Conservation (phyloP, 2,888 invertebrate genomes). For the Pandemis cinnamomeana region DNA sequence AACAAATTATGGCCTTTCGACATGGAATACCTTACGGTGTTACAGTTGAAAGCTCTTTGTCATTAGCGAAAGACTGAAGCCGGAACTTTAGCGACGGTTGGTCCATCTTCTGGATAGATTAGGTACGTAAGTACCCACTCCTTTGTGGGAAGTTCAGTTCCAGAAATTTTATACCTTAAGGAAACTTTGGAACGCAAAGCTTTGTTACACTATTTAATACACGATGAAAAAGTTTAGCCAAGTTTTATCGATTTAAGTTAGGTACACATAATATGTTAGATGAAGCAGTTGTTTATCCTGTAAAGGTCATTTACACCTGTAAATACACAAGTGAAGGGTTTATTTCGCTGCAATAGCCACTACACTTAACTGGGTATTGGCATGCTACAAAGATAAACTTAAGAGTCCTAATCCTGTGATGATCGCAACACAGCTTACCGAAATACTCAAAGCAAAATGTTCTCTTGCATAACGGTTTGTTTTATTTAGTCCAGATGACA, state of each 20-base stretch:
- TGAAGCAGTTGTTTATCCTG: neutral
- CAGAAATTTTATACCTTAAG: slow-evolving; percentile 50
- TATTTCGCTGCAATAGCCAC: neutral
- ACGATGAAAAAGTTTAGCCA: neutral
- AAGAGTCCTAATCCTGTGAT: neutral
- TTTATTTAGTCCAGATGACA: too few relatives aligned
- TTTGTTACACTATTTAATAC: neutral
- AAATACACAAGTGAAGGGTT: neutral
- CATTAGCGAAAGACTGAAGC: slow-evolving; percentile 41
- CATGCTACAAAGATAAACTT: neutral
- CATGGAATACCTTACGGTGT: neutral
- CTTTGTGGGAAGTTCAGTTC: slow-evolving; percentile 56
- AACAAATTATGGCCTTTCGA: too few relatives aligned
- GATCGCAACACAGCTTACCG: neutral
- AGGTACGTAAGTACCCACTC: slow-evolving; percentile 47
- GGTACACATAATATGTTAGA: neutral
- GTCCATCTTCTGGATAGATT: slow-evolving; percentile 48
- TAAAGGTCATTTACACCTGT: neutral
- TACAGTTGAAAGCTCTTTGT: slow-evolving; percentile 46
- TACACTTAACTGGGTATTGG: neutral
- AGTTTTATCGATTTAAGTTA: neutral
- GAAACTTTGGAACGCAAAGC: slow-evolving; percentile 45
- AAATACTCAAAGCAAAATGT: neutral
- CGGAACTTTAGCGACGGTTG: slow-evolving; percentile 30
- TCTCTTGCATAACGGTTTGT: too few relatives aligned